Evolutionary conservation across 2,888 invertebrate genomes (phyloP), one percentile per base, ranked within the genome.

Genomic region (Clanis bilineata): DNA sequence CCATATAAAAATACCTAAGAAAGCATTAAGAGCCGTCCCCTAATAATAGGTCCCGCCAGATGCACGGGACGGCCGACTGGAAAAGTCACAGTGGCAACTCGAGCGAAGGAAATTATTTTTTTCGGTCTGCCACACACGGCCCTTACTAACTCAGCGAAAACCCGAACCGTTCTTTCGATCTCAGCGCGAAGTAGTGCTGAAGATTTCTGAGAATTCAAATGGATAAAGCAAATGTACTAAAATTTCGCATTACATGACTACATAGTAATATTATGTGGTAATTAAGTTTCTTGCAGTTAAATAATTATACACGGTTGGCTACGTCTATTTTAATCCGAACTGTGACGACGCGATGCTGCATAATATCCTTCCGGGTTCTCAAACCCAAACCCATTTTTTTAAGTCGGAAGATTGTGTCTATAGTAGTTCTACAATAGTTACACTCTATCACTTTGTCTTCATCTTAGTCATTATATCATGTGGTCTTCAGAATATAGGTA

Each of bases 51-150:
- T 81, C 83, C 86, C 90, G 91, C 90, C 92, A 91, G 90, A 90
- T 92, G 92, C 88, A 89, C 86, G 86, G 86, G 88, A 91, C 90
- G 89, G 86, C 83, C 82, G 88, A 81, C 82, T 86, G 88, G 89
- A 90, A 90, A 91, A 91, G 88, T 91, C 90, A 88, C 89, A 83
- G 83, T 80, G 88, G 83, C 80, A 85, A 87, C 84, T 89, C 90
- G 85, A 90, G 88, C 91, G 90, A 80, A 76, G 84, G 85, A 89
- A 91, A 90, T 92, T 85, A 89, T 90, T 91, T 91, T 90, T 91
- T 90, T 90, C 91, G 91, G 91, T 91, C 91, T 90, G 79, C 88
- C 91, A 86, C 89, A 92, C 91, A 86, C 86, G 87, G 84, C 89
- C 90, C 89, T 85, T 82, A 86, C 90, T 80, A 81, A 85, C 85